A percentile compares a stretch with the other conserved stretches of the same genome.
Conservation (phyloP, 2,113 vertebrate genomes). For the Lamprotornis superbus region DNA sequence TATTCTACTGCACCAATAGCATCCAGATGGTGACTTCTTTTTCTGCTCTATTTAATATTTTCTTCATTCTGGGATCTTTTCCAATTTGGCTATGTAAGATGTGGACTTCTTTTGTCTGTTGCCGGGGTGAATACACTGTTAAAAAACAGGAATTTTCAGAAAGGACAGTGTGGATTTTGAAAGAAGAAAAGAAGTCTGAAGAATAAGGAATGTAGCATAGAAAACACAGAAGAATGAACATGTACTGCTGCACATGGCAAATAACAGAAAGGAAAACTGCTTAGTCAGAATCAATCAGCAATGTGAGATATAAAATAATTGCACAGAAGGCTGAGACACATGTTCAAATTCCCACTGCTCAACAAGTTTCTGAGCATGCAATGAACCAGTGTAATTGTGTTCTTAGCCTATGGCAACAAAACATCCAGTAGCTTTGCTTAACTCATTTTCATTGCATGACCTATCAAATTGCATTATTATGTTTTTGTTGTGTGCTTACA, state of each 20-base stretch:
- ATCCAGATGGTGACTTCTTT: constrained; percentile 68
- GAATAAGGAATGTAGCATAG: neutral
- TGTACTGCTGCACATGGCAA: neutral
- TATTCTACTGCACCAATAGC: constrained; percentile 60
- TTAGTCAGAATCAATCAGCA: constrained; percentile 22
- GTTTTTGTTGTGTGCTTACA: neutral
- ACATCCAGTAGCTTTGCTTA: neutral
- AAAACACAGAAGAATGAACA: constrained; percentile 3
- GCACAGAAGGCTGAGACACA: neutral
- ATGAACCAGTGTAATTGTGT: neutral
- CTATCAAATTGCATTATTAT: neutral
- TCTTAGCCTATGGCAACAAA: neutral
- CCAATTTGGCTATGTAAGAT: constrained; percentile 59
- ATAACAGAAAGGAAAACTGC: neutral
- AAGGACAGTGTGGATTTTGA: neutral
- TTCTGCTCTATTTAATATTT: constrained; percentile 68
- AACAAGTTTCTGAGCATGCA: neutral
- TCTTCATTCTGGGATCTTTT: constrained; percentile 61
- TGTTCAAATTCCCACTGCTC: neutral
- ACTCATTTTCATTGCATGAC: neutral
- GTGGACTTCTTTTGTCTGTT: constrained; percentile 37
- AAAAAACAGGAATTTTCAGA: constrained; percentile 33
- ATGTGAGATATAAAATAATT: constrained; percentile 26
- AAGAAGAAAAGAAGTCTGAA: constrained; percentile 28
- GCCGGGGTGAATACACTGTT: neutral